phyloP scores from a whole-genome alignment of 2,797 vertebrate species.

The Aldrovandia affinis region DNA sequence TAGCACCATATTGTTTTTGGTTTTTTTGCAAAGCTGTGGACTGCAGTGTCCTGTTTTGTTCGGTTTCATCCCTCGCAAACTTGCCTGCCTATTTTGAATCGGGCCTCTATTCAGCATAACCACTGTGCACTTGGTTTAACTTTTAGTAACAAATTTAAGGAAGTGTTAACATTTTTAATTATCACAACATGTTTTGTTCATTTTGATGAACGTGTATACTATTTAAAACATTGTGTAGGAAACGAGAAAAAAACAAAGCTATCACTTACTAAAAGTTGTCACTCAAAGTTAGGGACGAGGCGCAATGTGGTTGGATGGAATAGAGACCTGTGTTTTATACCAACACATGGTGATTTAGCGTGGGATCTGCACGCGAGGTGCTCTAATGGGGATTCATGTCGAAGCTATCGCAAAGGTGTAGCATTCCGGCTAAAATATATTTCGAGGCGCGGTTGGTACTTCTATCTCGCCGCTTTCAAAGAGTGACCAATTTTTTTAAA shows the following conservation, averaged over 20 bases:
- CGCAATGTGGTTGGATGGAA: neutral
- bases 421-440: neutral
- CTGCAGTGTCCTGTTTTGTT: constrained; percentile 5
- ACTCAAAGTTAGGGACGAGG: neutral
- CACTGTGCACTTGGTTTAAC: neutral
- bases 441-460: neutral
- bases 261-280: neutral
- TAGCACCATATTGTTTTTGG: constrained; percentile 69
- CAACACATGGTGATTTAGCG: neutral
- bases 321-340: neutral
- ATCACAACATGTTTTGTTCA: too few relatives aligned
- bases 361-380: neutral
- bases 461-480: neutral
- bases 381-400: neutral
- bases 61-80: neutral
- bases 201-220: too few relatives aligned
- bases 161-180: neutral
- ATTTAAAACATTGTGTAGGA: too few relatives aligned
- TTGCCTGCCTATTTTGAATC: neutral
- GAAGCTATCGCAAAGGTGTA: neutral
- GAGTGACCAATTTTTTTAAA: constrained; percentile 2
- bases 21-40: constrained; percentile 1
- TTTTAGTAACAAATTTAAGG: neutral
- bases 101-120: neutral
- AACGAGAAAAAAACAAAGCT: too few relatives aligned